Evolutionary conservation across 2,797 vertebrate species (phyloP).

Genomic region (Falco rusticolus): DNA sequence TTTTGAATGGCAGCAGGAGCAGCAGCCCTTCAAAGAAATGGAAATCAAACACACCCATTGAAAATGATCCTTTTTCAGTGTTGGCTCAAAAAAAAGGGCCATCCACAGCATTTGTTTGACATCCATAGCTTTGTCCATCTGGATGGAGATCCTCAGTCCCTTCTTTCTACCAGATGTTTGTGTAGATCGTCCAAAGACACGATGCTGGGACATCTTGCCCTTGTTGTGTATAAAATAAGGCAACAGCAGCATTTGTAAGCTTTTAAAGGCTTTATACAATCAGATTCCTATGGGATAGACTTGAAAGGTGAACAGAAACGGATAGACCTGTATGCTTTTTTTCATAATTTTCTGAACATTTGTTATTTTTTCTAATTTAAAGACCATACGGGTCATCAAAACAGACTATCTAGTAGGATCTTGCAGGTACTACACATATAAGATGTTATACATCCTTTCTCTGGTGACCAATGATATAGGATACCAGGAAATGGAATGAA

Average conservation of each 20-base stretch:
- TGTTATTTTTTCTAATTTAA: background rate
- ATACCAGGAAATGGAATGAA: background rate
- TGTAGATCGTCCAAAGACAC: background rate
- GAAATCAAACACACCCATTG: background rate
- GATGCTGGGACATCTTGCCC: background rate
- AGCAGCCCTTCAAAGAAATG: background rate
- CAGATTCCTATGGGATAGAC: background rate
- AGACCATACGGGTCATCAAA: background rate
- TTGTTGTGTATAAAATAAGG: background rate
- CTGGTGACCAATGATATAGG: background rate
- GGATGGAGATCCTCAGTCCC: background rate
- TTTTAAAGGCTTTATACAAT: background rate
- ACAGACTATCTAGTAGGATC: background rate
- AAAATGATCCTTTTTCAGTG: background rate
- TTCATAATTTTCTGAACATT: background rate
- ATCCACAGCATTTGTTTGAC: rapidly evolving
- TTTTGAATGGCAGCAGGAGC: background rate
- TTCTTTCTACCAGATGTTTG: background rate
- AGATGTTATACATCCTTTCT: background rate
- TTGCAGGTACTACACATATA: background rate
- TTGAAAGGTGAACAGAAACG: background rate
- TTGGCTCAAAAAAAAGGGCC: background rate
- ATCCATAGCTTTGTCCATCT: background rate
- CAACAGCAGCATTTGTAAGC: background rate
- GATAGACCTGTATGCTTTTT: background rate